Percentiles rank a stretch among this genome's conserved stretches.
Evolutionary conservation across 1,140 invertebrate species (phyloP).

Genomic region (Drosophila pachea): DNA sequence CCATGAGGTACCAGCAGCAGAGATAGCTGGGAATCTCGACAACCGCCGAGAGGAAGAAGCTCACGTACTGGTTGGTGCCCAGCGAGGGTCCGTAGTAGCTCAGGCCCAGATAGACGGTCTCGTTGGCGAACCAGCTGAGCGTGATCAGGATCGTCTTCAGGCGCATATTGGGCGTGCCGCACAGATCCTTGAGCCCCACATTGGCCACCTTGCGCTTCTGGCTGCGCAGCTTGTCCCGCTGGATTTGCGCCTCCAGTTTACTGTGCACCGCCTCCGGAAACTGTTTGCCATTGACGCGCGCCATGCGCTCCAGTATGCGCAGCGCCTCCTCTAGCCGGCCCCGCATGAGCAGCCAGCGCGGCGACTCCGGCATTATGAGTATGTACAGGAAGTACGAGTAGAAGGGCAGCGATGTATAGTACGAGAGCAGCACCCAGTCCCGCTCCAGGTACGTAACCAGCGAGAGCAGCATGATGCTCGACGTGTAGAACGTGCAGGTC

Average conservation of each 20-base stretch:
- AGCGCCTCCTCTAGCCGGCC: conserved; percentile 89
- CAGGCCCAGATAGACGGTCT: conserved; percentile 89
- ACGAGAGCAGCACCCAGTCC: conserved; percentile 88
- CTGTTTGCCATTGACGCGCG: conserved; percentile 87
- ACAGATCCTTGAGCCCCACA: conserved; percentile 86
- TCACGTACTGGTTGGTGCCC: conserved; percentile 90
- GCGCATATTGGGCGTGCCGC: conserved; percentile 90
- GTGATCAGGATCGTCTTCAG: conserved; percentile 85
- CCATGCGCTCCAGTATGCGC: conserved; percentile 86
- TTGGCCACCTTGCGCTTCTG: conserved; percentile 83
- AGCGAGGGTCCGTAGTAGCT: conserved; percentile 92
- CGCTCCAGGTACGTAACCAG: conserved; percentile 89
- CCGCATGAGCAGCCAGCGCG: conserved; percentile 90
- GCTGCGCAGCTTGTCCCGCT: conserved; percentile 78
- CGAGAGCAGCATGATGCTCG: conserved; percentile 89
- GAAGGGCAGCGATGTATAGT: conserved; percentile 91
- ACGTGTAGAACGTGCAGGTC: conserved; percentile 93
- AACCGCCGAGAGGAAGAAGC: conserved; percentile 89
- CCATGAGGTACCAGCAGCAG: conserved; percentile 91
- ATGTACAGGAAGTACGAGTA: conserved; percentile 90
- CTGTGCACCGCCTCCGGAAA: conserved; percentile 86
- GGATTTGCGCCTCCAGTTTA: conserved; percentile 83
- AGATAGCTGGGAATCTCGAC: conserved; percentile 93
- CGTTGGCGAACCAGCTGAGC: conserved; percentile 85
- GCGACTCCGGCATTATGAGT: conserved; percentile 91